Base-by-base conservation (phyloP, 2,113 vertebrate species). In the Tupaia chinensis region DNA sequence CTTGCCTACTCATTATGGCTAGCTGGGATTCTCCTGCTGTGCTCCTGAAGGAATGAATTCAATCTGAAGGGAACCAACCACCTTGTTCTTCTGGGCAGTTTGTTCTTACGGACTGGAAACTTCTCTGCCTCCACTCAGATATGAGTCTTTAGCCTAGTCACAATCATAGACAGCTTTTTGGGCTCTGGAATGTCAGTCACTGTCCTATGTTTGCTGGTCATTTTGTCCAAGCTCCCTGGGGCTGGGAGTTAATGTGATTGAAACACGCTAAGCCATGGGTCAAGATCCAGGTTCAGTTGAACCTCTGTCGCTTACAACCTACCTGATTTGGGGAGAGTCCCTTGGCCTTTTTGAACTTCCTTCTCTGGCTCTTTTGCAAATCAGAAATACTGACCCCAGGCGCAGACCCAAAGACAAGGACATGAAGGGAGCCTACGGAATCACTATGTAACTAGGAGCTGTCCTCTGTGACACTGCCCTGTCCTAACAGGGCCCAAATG, bases 311-410 rank as follows among this genome's bases (percentile, higher is more conserved):
- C 53, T 69, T 81, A 78, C 81, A 53, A 16, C 77, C 87, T 69
- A 12, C 91, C 66, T 66, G 34, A 78, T 70, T 60, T 65, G 6
- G 58, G 58, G 29, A 70, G 82, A 81, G 76, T 27, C 32, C 54
- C 13, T 4, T 60, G 2, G 53, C 60, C 15, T n/a, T 80, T 85
- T 7, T 23, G 9, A 85, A 22, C 56, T 79, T 87, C 70, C 84
- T 72, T 90, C 53, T 68, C 29, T 91, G 58, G 56, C 19, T 95
- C 7, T 76, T 89, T 87, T 89, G 80, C 66, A 93, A 86, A 76
- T 68, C n/a, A 88, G 85, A 89, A 20, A 54, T 56, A 54, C 29
- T 20, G 25, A 65, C 44, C 27, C 9, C 44, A 60, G 92, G 72
- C 68, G 86, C 54, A 79, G 69, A 74, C 44, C 73, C 73, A 82